Evolutionary conservation across 2,888 invertebrate genomes (phyloP).

Genomic region (Drosophila percnosoma): DNA sequence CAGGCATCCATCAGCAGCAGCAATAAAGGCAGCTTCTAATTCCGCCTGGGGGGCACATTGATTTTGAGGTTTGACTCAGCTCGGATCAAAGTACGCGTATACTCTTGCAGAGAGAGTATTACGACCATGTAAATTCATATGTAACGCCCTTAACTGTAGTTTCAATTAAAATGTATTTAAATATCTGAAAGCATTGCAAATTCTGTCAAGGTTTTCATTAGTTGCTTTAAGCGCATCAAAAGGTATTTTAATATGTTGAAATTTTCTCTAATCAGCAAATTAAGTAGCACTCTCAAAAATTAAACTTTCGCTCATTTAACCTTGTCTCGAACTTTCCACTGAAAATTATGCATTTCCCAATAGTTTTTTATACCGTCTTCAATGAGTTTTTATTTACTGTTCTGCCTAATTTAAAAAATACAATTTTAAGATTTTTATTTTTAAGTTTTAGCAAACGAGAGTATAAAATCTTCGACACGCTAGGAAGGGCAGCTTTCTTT

Average conservation of each 20-base stretch:
- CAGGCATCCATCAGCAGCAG: conserved; percentile 37
- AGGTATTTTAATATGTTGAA: background rate
- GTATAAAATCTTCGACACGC: conserved; percentile 18
- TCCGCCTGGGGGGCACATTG: conserved; percentile 58
- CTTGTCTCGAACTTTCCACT: background rate
- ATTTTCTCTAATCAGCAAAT: background rate
- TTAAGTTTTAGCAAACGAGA: conserved; percentile 4
- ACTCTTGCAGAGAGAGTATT: conserved; percentile 10
- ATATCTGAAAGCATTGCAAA: background rate
- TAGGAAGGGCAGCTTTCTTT: conserved; percentile 7
- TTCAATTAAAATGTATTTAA: background rate
- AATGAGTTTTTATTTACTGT: background rate
- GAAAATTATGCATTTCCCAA: background rate
- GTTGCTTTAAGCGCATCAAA: background rate
- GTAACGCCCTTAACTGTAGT: background rate
- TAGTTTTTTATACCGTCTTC: background rate
- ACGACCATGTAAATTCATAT: background rate
- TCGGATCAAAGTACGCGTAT: conserved; percentile 41
- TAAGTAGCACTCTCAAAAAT: background rate
- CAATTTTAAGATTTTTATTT: background rate
- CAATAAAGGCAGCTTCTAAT: conserved; percentile 54
- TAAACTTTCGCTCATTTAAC: background rate
- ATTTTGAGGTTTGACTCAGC: conserved; percentile 48
- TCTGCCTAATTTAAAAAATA: background rate
- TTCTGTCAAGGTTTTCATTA: background rate